These are phyloP conservation scores for Trissolcus japonicus DNA, from an alignment of 2,888 invertebrate species.

Conservation along the genomic window DNA sequence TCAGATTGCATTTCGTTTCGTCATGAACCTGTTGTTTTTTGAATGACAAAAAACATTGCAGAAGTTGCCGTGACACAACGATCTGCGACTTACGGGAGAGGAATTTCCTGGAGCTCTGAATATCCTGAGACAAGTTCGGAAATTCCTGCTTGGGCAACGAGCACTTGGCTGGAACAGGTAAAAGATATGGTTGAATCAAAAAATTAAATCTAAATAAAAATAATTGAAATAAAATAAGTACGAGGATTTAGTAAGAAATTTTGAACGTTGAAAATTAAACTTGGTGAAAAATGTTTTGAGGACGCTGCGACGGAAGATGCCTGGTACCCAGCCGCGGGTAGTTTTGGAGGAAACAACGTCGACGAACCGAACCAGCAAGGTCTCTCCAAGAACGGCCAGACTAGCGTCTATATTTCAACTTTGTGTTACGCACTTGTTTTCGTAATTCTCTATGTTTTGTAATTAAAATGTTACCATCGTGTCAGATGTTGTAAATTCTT, in stretches of 20 bases:
- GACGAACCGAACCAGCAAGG: constrained; percentile 80
- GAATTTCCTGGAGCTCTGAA: constrained; percentile 76
- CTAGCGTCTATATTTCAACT: constrained; percentile 38
- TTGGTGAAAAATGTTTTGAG: constrained; percentile 52
- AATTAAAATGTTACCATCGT: constrained; percentile 9
- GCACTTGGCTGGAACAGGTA: constrained; percentile 68
- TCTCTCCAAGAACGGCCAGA: constrained; percentile 69
- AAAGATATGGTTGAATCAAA: background rate
- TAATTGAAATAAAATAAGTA: background rate
- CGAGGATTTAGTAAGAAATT: background rate
- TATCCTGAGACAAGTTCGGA: constrained; percentile 62
- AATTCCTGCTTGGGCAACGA: constrained; percentile 70
- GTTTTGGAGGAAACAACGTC: constrained; percentile 78
- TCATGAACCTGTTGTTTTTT: background rate
- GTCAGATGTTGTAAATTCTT: background rate
- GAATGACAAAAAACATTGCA: constrained; percentile 13
- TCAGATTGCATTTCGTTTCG: constrained; percentile 5
- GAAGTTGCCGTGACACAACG: constrained; percentile 68
- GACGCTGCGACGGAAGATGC: constrained; percentile 69
- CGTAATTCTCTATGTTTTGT: constrained; percentile 46
- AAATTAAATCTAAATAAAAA: background rate
- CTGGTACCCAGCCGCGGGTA: constrained; percentile 78
- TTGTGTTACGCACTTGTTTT: constrained; percentile 48
- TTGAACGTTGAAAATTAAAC: background rate
- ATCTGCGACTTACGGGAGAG: constrained; percentile 77